Base-by-base conservation (phyloP, 2,797 vertebrate species). In the Pristis pectinata region DNA sequence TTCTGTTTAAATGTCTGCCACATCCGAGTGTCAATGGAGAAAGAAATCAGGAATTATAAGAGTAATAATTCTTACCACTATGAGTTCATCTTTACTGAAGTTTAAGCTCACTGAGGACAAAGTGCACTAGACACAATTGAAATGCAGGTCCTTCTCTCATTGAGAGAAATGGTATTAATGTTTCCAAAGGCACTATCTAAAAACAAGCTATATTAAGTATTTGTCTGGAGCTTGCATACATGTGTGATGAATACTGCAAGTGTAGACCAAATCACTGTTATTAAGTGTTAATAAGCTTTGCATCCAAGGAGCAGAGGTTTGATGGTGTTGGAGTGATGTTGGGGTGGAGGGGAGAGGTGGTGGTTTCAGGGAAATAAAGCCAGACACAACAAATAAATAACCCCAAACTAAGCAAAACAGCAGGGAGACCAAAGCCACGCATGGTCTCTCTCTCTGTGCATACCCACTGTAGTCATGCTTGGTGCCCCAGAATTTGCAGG, bases 361-460 rank as follows among this genome's bases (percentile, higher is more conserved):
- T 64, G 61, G 15, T 64, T 10, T 1, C 49, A 49, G 19, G 59
- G 61, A 19, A 17, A 22, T 6, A 41, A 92, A 92, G 10, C 19
- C 89, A 92, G 89, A 92, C 91, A 49, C n/a, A 67, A 92, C 87
- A 92, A 92, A 92, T 56, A 92, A 70, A 67, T 72, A 92, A 64
- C 67, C 64, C 89, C 64, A 92, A 64, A n/a, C 15, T 70, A 44
- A 44, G 67, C 37, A 15, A 27, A 70, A 72, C 91, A 93, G 91
- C 64, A 93, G 91, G 91, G 37, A 72, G 41, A 64, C 61, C 37
- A 67, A 93, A 49, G 64, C 91, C 44, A 19, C 70, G 53, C 6
- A 27, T 6, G 64, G 64, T 37, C 27, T 13, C n/a, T 37, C 27
- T 13, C n/a, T 79, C n/a, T 70, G 37, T n/a, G n/a, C 17, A 37